phyloP scores from a whole-genome alignment of 2,888 invertebrate genomes.

The Monoplex corrugatus region DNA sequence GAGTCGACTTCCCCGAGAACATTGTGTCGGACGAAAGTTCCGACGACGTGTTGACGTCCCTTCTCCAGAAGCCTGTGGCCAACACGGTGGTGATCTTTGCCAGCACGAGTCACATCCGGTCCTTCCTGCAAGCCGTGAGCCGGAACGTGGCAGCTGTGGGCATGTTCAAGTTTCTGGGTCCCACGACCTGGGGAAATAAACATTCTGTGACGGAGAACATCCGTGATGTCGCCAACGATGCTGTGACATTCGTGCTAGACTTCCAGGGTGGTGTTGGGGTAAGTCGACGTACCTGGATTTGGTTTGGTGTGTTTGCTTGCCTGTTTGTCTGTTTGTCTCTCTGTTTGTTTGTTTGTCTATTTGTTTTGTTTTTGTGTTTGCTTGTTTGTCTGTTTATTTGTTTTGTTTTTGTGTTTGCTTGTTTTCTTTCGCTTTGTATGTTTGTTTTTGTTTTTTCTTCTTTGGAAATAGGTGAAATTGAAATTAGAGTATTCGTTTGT shows the following conservation, averaged over 20 bases:
- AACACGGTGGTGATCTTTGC: slow-evolving; percentile 77
- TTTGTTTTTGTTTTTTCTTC: no score
- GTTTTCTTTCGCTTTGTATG: neutral
- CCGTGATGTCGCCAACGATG: slow-evolving; percentile 28
- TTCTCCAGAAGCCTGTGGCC: slow-evolving; percentile 74
- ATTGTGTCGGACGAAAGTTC: slow-evolving; percentile 68
- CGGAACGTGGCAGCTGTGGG: slow-evolving; percentile 61
- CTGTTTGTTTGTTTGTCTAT: neutral
- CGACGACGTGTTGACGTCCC: slow-evolving; percentile 65
- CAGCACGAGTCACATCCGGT: slow-evolving; percentile 65
- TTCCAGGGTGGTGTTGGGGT: slow-evolving; percentile 32
- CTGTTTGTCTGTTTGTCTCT: neutral
- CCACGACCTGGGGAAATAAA: slow-evolving; percentile 44
- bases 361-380: neutral
- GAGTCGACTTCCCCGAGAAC: slow-evolving; percentile 68
- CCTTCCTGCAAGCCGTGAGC: slow-evolving; percentile 69
- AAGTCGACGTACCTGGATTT: neutral
- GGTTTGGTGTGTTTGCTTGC: neutral
- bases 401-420: neutral
- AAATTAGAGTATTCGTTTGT: no score
- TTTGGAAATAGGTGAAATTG: no score
- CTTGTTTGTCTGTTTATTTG: neutral
- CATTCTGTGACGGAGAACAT: slow-evolving; percentile 6
- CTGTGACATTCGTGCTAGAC: slow-evolving; percentile 43
- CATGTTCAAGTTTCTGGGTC: slow-evolving; percentile 61